A percentile compares a stretch with the other conserved stretches of the same genome.
Evolutionary conservation across 2,113 vertebrate species (phyloP).

Genomic region (Engraulis encrasicolus): DNA sequence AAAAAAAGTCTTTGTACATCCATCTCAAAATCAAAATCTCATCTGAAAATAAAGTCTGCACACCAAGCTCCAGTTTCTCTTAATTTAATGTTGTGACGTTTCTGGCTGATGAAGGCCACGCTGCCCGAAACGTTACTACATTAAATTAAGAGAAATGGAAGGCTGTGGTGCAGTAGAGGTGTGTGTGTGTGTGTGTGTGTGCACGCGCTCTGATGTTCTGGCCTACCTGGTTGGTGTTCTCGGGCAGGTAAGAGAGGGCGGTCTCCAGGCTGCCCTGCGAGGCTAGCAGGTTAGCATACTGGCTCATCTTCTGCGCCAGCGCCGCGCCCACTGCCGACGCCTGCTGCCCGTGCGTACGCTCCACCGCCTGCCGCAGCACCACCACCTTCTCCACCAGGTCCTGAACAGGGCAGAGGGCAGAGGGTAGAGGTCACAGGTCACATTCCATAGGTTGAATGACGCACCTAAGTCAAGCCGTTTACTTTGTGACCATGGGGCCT

Average conservation of each 20-base stretch:
- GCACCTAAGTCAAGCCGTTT: too few relatives aligned
- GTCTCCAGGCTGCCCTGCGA: conserved; percentile 92
- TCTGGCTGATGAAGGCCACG: too few relatives aligned
- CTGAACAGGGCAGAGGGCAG: conserved; percentile 62
- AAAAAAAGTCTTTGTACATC: too few relatives aligned
- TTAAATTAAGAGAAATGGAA: too few relatives aligned
- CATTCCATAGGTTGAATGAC: not conserved
- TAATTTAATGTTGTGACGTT: too few relatives aligned
- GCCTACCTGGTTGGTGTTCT: conserved; percentile 86
- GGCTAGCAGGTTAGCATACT: conserved; percentile 89
- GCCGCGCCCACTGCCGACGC: conserved; percentile 77
- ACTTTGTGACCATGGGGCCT: too few relatives aligned
- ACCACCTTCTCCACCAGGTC: conserved; percentile 97
- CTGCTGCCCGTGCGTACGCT: conserved; percentile 77
- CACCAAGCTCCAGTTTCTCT: too few relatives aligned
- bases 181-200: not conserved
- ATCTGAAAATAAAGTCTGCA: too few relatives aligned
- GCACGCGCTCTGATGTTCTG: too few relatives aligned
- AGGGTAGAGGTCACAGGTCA: not conserved
- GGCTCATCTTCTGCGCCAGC: conserved; percentile 91
- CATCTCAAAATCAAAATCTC: too few relatives aligned
- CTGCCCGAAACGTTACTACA: too few relatives aligned
- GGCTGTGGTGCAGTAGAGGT: too few relatives aligned
- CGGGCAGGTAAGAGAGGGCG: conserved; percentile 90
- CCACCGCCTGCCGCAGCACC: conserved; percentile 86